A percentile compares a stretch with the other conserved stretches of the same genome.
Conservation (phyloP, 2,113 vertebrate genomes). For the Gobiocypris rarus region DNA sequence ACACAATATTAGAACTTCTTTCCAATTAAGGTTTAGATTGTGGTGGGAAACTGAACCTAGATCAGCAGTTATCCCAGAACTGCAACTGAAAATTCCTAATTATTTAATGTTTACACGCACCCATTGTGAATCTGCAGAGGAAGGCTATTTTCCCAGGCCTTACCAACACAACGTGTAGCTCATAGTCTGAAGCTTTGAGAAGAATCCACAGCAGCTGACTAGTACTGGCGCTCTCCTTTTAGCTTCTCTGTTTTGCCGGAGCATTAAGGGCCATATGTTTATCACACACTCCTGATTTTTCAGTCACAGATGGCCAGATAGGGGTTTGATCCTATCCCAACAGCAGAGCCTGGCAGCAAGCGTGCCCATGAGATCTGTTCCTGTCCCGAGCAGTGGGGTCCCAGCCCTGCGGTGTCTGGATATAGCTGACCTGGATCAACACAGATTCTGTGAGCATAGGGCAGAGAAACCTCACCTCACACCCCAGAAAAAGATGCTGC, state of each 20-base stretch:
- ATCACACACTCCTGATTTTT: constrained; percentile 26
- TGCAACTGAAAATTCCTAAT: not conserved
- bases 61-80: not conserved
- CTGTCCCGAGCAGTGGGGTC: constrained; percentile 39
- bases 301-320: constrained; percentile 53
- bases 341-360: constrained; percentile 47
- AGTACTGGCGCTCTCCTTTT: not conserved
- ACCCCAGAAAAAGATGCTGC: constrained; percentile 23
- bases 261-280: constrained; percentile 34
- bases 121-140: not conserved
- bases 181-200: constrained; percentile 10
- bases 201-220: not conserved
- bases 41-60: not conserved
- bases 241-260: constrained; percentile 20
- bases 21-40: not conserved
- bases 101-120: not conserved
- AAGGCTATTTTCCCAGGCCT: not conserved
- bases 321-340: constrained; percentile 48
- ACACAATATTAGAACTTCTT: too few species aligned
- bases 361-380: constrained; percentile 36
- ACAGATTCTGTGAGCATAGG: constrained; percentile 7
- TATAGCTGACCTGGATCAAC: constrained; percentile 47
- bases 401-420: constrained; percentile 42
- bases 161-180: not conserved
- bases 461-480: constrained; percentile 34